Evolutionary conservation across 1,140 invertebrate species (phyloP).

Genomic region (Lucilia cuprina): DNA sequence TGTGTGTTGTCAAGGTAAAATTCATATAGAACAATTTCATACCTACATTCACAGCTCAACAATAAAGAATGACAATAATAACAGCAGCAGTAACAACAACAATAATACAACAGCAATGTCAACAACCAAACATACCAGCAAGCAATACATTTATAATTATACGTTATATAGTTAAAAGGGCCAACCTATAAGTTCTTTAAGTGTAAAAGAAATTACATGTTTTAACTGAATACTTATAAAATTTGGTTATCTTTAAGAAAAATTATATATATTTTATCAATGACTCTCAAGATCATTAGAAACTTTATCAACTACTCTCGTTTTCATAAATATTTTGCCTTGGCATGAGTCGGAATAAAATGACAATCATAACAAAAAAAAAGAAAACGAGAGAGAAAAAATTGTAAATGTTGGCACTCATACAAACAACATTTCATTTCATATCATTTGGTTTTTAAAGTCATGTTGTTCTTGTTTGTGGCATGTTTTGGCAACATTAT

Average conservation of each 20-base stretch:
- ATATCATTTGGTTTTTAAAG: background rate
- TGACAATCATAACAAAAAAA: background rate
- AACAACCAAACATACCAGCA: background rate
- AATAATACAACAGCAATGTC: background rate
- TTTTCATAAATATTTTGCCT: no score
- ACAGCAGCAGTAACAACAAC: background rate
- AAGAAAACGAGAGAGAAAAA: background rate
- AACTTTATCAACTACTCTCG: no score
- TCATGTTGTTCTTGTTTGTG: background rate
- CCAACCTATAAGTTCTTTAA: no score
- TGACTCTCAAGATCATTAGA: no score
- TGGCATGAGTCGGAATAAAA: background rate
- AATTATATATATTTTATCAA: no score
- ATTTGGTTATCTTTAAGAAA: no score
- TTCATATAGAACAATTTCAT: background rate
- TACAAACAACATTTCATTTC: background rate
- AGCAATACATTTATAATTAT: background rate
- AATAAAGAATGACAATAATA: background rate
- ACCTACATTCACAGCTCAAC: background rate
- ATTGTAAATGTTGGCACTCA: background rate
- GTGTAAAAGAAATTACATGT: no score
- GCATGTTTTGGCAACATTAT: conserved; percentile 11
- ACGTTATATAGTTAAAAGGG: background rate
- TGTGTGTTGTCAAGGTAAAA: background rate
- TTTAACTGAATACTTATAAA: no score